Evolutionary conservation across 2,797 vertebrate species (phyloP), one percentile per base, ranked within the genome.

Genomic region (Eupleurogrammus muticus): DNA sequence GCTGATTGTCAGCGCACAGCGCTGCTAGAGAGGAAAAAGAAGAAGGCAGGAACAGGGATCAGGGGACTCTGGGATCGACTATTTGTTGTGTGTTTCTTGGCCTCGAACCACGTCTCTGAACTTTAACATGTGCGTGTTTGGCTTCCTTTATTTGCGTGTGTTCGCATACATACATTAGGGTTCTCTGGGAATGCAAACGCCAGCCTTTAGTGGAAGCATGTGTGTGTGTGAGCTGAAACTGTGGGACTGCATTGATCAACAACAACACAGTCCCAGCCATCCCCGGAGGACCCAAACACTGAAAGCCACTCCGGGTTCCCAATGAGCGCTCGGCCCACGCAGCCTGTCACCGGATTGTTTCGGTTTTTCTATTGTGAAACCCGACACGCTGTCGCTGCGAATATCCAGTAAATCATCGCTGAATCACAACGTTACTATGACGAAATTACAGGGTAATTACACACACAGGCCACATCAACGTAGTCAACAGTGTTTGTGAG

Each of bases 391-490:
- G 87, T 74, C 60, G 59, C 73, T 75, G 40, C 75, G 85, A 90
- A 91, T 87, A 66, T 84, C 51, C 70, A 70, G 79, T 66, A 85
- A 82, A 87, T 86, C 71, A 64, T 49, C 36, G 62, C 36, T 80
- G 82, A 89, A 90, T 90, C 74, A 84, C 81, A 84, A 61, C 16
- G 51, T 76, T 73, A 77, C 77, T 57, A 67, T 60, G 69, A 67
- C 21, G 16, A 71, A 88, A 89, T 80, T 75, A 77, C 81, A 86
- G 60, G 24, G 64, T 80, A 84, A 90, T 87, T 85, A 81, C 75
- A 69, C 64, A 54, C 60, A 23, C 2, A 1, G 35, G 49, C 87
- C 88, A 88, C 91, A 87, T 87, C 85, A 87, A 34, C 44, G 64
- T 65, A 19, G 81, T 81, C 68, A 61, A 79, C 80, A 48, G 52